Evolutionary conservation across 2,888 invertebrate genomes (phyloP).

Genomic region (Xestoiulus laeticollis): DNA sequence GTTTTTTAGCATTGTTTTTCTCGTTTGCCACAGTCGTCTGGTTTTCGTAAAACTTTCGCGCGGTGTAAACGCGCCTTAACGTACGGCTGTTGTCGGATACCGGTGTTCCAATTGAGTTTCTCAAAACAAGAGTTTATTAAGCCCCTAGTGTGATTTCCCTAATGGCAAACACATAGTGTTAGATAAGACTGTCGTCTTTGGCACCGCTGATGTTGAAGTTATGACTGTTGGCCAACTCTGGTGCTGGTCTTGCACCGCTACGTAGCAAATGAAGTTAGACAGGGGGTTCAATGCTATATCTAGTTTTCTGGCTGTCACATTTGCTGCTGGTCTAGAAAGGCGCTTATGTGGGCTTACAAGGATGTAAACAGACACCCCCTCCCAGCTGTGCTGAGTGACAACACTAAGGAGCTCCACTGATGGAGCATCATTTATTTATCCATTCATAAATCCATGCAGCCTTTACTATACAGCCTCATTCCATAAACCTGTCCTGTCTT

Average conservation of each 20-base stretch:
- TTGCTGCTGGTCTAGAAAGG: constrained; percentile 36
- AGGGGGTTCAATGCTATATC: constrained; percentile 9
- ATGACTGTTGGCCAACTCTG: neutral
- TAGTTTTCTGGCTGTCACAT: neutral
- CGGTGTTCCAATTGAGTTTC: too few species aligned
- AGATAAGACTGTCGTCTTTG: too few species aligned
- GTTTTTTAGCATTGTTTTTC: too few species aligned
- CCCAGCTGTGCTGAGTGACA: constrained; percentile 46
- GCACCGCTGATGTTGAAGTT: too few species aligned
- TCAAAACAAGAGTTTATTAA: too few species aligned
- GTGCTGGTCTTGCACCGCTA: neutral
- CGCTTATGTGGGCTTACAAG: constrained; percentile 46
- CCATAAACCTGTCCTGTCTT: constrained; percentile 41
- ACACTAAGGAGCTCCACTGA: constrained; percentile 24
- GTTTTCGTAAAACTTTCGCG: too few species aligned
- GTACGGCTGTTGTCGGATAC: too few species aligned
- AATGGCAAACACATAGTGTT: too few species aligned
- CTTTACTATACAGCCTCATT: neutral
- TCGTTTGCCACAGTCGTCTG: too few species aligned
- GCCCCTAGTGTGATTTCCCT: too few species aligned
- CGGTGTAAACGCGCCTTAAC: too few species aligned
- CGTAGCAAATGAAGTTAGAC: neutral
- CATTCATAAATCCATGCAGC: constrained; percentile 19
- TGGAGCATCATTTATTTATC: constrained; percentile 28
- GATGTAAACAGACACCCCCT: constrained; percentile 48